Evolutionary conservation across 2,113 vertebrate species (phyloP).

Genomic region (Oxyruncus cristatus): DNA sequence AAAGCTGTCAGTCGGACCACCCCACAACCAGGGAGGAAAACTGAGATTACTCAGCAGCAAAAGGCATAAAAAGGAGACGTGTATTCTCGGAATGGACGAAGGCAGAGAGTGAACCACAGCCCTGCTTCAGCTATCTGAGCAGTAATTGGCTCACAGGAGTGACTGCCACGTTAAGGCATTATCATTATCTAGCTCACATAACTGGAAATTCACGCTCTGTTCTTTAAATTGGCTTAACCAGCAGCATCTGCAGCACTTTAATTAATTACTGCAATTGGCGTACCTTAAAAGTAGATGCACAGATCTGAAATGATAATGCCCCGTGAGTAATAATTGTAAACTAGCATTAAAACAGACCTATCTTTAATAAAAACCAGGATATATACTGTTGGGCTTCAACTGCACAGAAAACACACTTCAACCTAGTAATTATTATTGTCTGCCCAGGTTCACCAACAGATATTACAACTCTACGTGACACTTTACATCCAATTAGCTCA

Average conservation of each 20-base stretch:
- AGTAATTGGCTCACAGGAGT: constrained; percentile 49
- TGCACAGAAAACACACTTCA: background rate
- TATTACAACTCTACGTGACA: background rate
- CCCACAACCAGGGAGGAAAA: constrained; percentile 22
- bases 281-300: constrained; percentile 68
- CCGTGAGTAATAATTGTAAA: constrained; percentile 43
- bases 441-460: background rate
- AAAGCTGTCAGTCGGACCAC: constrained; percentile 59
- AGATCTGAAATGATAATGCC: constrained; percentile 66
- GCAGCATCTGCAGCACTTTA: constrained; percentile 71
- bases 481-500: background rate
- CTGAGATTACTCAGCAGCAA: constrained; percentile 53
- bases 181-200: constrained; percentile 68
- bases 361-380: constrained; percentile 30
- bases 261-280: constrained; percentile 70
- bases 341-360: constrained; percentile 54
- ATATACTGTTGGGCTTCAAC: constrained; percentile 3
- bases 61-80: constrained; percentile 30
- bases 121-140: constrained; percentile 25
- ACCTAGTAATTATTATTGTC: background rate
- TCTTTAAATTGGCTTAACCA: constrained; percentile 71
- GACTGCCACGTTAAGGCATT: constrained; percentile 61
- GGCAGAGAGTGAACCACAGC: constrained; percentile 32
- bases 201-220: constrained; percentile 72
- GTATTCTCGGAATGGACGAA: background rate